phyloP scores from a whole-genome alignment of 92 coral and sea anemone genomes.

The Umimayanthus kanabou region DNA sequence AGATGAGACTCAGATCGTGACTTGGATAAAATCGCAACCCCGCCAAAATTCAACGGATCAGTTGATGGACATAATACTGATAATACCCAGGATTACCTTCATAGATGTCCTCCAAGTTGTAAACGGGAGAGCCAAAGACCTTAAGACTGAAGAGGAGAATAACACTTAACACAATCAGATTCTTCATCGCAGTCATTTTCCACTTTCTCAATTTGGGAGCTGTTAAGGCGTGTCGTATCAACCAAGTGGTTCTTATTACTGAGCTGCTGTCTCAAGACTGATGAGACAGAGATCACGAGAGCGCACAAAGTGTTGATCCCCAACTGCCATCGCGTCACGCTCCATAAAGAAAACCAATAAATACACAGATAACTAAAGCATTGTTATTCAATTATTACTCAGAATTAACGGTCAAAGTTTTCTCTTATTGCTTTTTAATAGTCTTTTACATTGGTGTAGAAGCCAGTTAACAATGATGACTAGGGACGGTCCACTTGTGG shows the following conservation, averaged over 20 bases:
- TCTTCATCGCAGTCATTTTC: not conserved
- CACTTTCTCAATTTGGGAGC: not conserved
- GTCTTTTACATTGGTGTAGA: too few species aligned
- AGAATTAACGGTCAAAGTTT: too few species aligned
- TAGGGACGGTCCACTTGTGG: too few species aligned
- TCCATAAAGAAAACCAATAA: too few species aligned
- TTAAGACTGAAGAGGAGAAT: not conserved
- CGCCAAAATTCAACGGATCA: not conserved
- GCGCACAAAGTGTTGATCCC: too few species aligned
- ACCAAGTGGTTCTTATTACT: not conserved
- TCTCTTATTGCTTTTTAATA: too few species aligned
- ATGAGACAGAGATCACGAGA: too few species aligned
- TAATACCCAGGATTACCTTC: not conserved
- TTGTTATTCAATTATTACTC: too few species aligned
- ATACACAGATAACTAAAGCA: too few species aligned
- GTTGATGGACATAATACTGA: not conserved
- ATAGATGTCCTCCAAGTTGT: not conserved
- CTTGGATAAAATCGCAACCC: not conserved
- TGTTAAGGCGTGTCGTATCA: not conserved
- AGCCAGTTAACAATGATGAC: too few species aligned
- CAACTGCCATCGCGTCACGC: too few species aligned
- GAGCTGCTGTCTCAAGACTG: not conserved
- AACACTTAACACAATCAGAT: not conserved
- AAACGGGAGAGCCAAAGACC: not conserved
- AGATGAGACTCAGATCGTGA: not conserved